A percentile compares a stretch with the other conserved stretches of the same genome.
phyloP scores from a whole-genome alignment of 37 sponge, comb jelly and placozoan species.

The Spongilla lacustris region DNA sequence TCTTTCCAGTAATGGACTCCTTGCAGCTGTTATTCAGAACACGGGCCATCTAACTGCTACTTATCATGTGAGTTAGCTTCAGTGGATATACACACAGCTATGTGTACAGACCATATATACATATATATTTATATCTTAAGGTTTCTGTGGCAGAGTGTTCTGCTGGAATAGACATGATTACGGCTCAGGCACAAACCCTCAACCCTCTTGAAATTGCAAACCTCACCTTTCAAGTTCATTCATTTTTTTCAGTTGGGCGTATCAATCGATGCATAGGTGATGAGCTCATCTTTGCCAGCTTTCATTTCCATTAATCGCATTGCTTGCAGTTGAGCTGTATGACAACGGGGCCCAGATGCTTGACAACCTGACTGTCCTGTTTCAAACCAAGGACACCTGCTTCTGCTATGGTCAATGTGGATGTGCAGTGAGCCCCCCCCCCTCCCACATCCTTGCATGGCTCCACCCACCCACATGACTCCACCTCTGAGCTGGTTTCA shows the following conservation, averaged over 20 bases:
- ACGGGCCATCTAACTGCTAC: constrained; percentile 65
- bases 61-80: constrained; percentile 42
- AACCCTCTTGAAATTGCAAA: constrained; percentile 53
- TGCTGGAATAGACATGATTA: constrained; percentile 77
- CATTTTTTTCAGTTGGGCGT: constrained; percentile 66
- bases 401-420: constrained; percentile 88
- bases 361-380: constrained; percentile 79
- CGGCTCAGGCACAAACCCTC: constrained; percentile 45
- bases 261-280: constrained; percentile 72
- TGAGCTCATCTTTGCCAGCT: not conserved
- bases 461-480: not conserved
- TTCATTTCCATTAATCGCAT: not conserved
- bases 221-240: constrained; percentile 67
- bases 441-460: not conserved
- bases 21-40: constrained; percentile 66
- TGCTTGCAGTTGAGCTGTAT: constrained; percentile 58
- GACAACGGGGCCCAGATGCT: constrained; percentile 41
- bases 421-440: constrained; percentile 58
- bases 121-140: no score
- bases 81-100: not conserved
- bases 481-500: no score
- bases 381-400: constrained; percentile 83
- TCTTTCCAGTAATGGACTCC: constrained; percentile 57
- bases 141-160: constrained; percentile 79
- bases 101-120: no score